Evolutionary conservation across 2,888 invertebrate species (phyloP).

Genomic region (Ecdyonurus torrentis): DNA sequence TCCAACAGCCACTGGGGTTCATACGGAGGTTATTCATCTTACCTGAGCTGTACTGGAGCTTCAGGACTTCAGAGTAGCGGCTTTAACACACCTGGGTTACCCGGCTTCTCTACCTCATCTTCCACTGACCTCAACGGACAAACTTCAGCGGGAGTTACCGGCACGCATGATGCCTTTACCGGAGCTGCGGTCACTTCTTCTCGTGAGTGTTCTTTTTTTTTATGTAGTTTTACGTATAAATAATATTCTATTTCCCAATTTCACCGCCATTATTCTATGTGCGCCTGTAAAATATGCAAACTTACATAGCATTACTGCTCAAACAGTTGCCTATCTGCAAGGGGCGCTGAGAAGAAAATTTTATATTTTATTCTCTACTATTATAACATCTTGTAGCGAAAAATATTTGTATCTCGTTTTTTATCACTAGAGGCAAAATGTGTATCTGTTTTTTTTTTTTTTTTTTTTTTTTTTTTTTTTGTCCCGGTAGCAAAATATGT

Average conservation of each 20-base stretch:
- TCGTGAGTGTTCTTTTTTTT: constrained; percentile 19
- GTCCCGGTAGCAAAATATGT: too few relatives aligned
- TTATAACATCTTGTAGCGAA: too few relatives aligned
- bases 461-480: too few relatives aligned
- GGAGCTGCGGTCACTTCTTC: constrained; percentile 24
- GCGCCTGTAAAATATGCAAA: neutral
- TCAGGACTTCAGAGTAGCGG: constrained; percentile 42
- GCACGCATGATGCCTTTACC: constrained; percentile 30
- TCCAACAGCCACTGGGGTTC: constrained; percentile 78
- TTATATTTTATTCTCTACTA: too few relatives aligned
- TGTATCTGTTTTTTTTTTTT: too few relatives aligned
- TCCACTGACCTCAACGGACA: constrained; percentile 22
- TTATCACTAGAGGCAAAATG: too few relatives aligned
- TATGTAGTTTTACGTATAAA: neutral
- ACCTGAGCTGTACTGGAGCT: constrained; percentile 47
- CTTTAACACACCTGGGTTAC: constrained; percentile 48
- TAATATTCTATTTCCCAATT: too few relatives aligned
- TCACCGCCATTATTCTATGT: neutral
- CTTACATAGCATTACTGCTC: neutral
- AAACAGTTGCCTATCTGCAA: neutral
- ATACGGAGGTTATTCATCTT: constrained; percentile 72
- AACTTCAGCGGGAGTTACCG: constrained; percentile 40
- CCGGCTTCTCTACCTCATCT: constrained; percentile 44
- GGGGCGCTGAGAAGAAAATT: too few relatives aligned
- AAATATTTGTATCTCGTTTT: too few relatives aligned